These are phyloP conservation scores for Metopia argyrocephala DNA, from an alignment of 2,888 invertebrate species.

Conservation along the genomic window DNA sequence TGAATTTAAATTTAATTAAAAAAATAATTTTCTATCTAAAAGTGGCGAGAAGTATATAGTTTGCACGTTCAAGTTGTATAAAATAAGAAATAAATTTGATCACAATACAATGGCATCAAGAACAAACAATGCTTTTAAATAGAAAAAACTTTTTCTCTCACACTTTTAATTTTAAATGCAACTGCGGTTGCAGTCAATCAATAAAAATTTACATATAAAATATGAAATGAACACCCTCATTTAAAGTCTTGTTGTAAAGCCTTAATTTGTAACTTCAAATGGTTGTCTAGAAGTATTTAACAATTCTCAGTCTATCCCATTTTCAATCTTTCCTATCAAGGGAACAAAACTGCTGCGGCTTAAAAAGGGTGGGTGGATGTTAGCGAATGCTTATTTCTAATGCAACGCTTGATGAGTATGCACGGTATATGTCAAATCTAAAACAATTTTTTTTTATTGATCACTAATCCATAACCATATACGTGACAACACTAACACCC, in stretches of 20 bases:
- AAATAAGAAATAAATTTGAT: too few species aligned
- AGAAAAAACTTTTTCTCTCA: neutral
- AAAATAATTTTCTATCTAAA: too few species aligned
- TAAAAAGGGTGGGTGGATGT: too few species aligned
- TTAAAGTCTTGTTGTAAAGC: neutral
- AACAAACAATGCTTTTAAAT: too few species aligned
- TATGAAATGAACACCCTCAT: slow-evolving; percentile 6
- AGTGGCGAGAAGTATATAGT: too few species aligned
- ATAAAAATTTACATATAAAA: slow-evolving; percentile 21
- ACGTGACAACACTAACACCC: neutral
- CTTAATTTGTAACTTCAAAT: slow-evolving; percentile 23
- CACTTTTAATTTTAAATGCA: neutral
- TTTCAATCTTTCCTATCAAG: slow-evolving; percentile 14
- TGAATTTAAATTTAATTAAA: too few species aligned
- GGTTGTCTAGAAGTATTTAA: slow-evolving; percentile 10
- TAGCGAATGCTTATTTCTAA: too few species aligned
- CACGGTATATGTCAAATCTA: too few species aligned
- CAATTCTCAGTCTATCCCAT: neutral
- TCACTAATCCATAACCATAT: slow-evolving; percentile 46
- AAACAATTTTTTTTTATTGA: too few species aligned
- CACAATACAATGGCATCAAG: too few species aligned
- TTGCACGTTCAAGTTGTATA: too few species aligned
- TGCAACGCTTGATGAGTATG: too few species aligned
- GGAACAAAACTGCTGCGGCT: neutral
- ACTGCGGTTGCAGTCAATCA: neutral